phyloP scores from a whole-genome alignment of 53 echinoderm and acorn worm genomes.

The Crossaster papposus region DNA sequence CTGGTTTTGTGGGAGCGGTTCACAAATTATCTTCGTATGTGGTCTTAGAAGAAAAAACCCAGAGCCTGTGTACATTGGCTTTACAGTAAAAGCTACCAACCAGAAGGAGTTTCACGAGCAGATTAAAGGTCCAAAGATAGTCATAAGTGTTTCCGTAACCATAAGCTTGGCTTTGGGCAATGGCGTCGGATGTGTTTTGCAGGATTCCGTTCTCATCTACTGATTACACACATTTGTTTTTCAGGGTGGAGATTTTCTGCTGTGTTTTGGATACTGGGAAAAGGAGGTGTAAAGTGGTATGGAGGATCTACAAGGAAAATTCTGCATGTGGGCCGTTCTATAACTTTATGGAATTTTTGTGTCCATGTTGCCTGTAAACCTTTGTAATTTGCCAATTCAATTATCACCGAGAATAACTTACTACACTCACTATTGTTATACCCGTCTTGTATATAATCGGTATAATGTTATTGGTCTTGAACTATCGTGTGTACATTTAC shows the following conservation, averaged over 20 bases:
- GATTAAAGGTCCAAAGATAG: not conserved
- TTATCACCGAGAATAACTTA: too few species aligned
- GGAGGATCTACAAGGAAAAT: too few species aligned
- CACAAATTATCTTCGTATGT: slow-evolving; percentile 47
- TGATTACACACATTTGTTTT: slow-evolving; percentile 4
- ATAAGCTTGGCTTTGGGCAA: slow-evolving; percentile 41
- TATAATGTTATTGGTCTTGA: too few species aligned
- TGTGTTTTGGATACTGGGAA: not conserved
- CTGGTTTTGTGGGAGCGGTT: too few species aligned
- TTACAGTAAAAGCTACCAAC: slow-evolving; percentile 1
- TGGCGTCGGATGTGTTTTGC: not conserved
- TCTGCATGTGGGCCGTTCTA: too few species aligned
- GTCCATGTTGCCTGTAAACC: too few species aligned
- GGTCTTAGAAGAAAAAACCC: slow-evolving; percentile 30
- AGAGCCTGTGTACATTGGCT: slow-evolving; percentile 28
- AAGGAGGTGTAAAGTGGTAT: not conserved
- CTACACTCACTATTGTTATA: too few species aligned
- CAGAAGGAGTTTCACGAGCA: not conserved
- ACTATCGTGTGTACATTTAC: too few species aligned
- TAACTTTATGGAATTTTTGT: too few species aligned
- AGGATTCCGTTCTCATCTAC: not conserved
- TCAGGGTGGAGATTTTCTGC: not conserved
- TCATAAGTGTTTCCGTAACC: not conserved
- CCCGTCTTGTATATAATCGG: too few species aligned
- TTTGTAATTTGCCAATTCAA: too few species aligned